Conservation (phyloP, 2,888 invertebrate species). For the Notodonta ziczac region DNA sequence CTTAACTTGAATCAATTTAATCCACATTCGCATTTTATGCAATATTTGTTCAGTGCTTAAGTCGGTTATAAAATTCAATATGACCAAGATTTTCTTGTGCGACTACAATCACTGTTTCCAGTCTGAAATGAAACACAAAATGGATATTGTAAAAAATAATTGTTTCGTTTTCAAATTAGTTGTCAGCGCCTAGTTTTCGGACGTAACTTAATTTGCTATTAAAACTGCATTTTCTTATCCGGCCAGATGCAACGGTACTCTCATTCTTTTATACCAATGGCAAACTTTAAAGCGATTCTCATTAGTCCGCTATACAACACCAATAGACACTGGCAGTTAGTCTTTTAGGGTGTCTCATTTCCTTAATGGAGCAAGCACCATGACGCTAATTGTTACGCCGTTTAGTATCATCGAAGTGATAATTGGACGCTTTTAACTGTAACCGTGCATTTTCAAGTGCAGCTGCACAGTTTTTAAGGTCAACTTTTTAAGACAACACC, state of each 20-base stretch:
- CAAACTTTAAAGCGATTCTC: constrained; percentile 19
- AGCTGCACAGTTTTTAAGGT: constrained; percentile 71
- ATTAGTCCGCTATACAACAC: constrained; percentile 19
- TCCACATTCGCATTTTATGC: constrained; percentile 50
- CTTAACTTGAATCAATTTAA: constrained; percentile 61
- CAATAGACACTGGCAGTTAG: constrained; percentile 21
- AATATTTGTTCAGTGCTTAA: constrained; percentile 38
- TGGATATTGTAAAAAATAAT: constrained; percentile 15
- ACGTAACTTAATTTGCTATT: constrained; percentile 20
- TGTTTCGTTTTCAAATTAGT: constrained; percentile 17
- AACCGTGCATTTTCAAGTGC: constrained; percentile 51
- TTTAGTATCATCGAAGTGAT: constrained; percentile 50
- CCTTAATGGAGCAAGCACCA: constrained; percentile 23
- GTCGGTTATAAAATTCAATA: constrained; percentile 26
- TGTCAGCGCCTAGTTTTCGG: constrained; percentile 8
- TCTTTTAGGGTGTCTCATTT: constrained; percentile 26
- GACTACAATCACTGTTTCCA: constrained; percentile 26
- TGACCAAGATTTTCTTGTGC: constrained; percentile 24
- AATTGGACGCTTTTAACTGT: constrained; percentile 62
- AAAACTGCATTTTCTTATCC: constrained; percentile 21
- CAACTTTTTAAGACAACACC: constrained; percentile 74
- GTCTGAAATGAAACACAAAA: constrained; percentile 26
- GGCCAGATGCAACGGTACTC: constrained; percentile 17
- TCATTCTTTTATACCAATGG: constrained; percentile 9
- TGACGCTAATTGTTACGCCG: constrained; percentile 46